These are phyloP conservation scores for Gibbula magus DNA, from an alignment of 2,888 invertebrate genomes.

Conservation along the genomic window DNA sequence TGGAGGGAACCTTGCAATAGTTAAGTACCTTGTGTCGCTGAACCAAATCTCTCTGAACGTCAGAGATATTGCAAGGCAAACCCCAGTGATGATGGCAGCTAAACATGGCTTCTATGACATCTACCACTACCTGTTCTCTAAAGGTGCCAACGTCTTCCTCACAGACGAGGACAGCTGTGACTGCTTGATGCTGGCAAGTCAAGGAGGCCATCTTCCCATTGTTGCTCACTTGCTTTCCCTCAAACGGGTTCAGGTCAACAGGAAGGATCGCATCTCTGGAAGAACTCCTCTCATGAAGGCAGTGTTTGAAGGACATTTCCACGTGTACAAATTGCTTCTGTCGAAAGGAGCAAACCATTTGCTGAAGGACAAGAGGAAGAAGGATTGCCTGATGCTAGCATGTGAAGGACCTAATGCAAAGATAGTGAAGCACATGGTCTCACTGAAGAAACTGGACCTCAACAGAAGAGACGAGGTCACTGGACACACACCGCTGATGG, in stretches of 20 bases:
- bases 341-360: neutral
- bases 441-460: neutral
- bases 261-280: neutral
- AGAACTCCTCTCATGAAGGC: neutral
- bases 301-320: neutral
- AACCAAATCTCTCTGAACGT: neutral
- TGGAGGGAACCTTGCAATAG: neutral
- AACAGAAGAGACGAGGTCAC: neutral
- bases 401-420: neutral
- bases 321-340: neutral
- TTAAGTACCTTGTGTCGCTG: neutral
- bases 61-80: neutral
- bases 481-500: neutral
- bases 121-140: neutral
- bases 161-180: neutral
- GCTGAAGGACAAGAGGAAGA: neutral
- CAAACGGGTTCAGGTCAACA: neutral
- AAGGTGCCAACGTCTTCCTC: neutral
- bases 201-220: neutral
- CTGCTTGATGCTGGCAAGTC: neutral
- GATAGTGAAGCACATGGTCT: neutral
- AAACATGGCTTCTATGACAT: neutral
- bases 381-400: neutral
- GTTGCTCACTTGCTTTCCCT: neutral
- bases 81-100: neutral